These are phyloP conservation scores for Rhodeus uyekii DNA, from an alignment of 2,797 vertebrate species.

Conservation along the genomic window DNA sequence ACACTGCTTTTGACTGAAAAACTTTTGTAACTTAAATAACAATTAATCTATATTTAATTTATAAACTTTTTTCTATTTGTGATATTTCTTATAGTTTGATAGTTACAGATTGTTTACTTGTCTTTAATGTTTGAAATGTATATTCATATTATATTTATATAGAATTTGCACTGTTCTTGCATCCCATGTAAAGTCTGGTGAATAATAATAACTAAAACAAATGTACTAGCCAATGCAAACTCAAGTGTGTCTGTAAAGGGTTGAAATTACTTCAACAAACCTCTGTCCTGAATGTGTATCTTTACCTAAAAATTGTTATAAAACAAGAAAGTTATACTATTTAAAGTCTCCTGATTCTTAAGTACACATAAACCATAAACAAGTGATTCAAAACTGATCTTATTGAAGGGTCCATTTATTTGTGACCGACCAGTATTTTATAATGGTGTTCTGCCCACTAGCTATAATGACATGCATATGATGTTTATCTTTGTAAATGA, in stretches of 20 bases:
- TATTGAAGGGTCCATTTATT: too few species aligned
- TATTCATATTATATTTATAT: not conserved
- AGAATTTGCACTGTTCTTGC: not conserved
- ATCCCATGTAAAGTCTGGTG: not conserved
- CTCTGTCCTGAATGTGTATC: too few species aligned
- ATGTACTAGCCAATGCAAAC: not conserved
- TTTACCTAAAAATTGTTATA: too few species aligned
- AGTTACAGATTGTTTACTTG: not conserved
- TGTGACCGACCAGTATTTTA: too few species aligned
- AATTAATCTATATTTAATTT: not conserved
- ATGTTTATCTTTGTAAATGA: not conserved
- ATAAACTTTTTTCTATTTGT: not conserved
- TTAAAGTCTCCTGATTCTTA: not conserved
- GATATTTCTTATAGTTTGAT: not conserved
- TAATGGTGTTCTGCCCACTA: not conserved
- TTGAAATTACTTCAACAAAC: not conserved
- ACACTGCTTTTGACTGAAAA: too few species aligned
- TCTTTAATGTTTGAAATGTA: not conserved
- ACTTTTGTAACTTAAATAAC: too few species aligned
- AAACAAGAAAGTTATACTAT: too few species aligned
- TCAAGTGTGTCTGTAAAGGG: not conserved
- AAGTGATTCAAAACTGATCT: not conserved
- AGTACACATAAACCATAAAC: not conserved
- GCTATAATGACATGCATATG: not conserved
- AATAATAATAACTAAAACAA: not conserved